These are phyloP conservation scores for Phasianus colchicus DNA, from an alignment of 2,113 vertebrate species.

Conservation along the genomic window DNA sequence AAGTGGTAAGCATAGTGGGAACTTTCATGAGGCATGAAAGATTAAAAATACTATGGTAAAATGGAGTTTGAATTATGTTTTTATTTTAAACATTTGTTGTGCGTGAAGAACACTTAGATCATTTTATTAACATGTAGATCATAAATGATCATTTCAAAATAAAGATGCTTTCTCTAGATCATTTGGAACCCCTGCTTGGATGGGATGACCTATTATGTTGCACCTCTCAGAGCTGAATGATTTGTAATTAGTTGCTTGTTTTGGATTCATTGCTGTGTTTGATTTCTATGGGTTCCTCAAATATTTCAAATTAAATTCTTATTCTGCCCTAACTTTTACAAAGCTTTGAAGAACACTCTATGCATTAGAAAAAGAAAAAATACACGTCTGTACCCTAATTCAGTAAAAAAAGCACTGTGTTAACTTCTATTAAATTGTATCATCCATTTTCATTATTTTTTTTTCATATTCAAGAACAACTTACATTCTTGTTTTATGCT, in stretches of 20 bases:
- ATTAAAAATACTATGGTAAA: background rate
- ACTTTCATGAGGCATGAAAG: background rate
- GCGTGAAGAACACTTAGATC: background rate
- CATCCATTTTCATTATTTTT: background rate
- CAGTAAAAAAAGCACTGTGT: background rate
- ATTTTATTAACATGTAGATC: no score
- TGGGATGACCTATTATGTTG: background rate
- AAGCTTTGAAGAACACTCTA: background rate
- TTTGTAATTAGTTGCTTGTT: background rate
- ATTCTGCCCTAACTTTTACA: background rate
- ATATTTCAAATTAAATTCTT: background rate
- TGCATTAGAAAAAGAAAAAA: background rate
- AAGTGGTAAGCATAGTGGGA: background rate
- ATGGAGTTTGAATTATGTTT: background rate
- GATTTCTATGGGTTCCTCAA: background rate
- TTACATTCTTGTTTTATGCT: background rate
- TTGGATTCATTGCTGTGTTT: rapidly evolving
- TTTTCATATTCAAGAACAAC: background rate
- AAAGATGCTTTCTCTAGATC: background rate
- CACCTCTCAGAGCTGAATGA: background rate
- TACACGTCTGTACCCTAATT: background rate
- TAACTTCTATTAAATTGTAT: background rate
- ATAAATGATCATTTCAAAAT: background rate
- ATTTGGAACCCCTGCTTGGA: background rate
- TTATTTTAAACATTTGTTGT: background rate